Percentiles rank a stretch among this genome's conserved stretches.
phyloP scores from a whole-genome alignment of 1,140 invertebrate genomes.

The Spodoptera litura region DNA sequence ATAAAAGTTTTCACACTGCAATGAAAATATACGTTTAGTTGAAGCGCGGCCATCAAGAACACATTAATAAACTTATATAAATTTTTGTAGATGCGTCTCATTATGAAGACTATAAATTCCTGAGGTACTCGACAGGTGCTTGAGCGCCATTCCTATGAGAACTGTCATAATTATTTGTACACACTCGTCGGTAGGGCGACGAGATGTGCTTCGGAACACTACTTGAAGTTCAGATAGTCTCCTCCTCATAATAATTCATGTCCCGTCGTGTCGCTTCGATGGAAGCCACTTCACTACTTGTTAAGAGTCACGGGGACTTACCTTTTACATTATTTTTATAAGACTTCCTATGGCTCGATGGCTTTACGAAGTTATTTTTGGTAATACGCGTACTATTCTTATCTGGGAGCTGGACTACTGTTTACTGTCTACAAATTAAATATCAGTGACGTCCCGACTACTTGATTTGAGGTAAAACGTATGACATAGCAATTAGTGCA shows the following conservation, averaged over 20 bases:
- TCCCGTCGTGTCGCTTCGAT: conserved; percentile 57
- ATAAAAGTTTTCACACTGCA: conserved; percentile 35
- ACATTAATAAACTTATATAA: conserved; percentile 40
- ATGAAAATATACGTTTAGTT: conserved; percentile 16
- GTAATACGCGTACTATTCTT: background rate
- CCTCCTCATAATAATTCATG: conserved; percentile 73
- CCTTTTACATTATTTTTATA: conserved; percentile 76
- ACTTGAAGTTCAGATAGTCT: conserved; percentile 72
- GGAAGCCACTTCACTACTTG: conserved; percentile 73
- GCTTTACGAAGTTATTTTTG: conserved; percentile 28
- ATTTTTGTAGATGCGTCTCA: conserved; percentile 23
- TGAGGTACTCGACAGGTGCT: conserved; percentile 53
- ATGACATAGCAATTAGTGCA: too few relatives aligned
- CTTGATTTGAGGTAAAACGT: too few relatives aligned
- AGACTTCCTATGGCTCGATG: conserved; percentile 37
- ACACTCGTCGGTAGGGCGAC: conserved; percentile 57
- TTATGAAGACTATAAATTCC: conserved; percentile 42
- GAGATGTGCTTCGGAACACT: conserved; percentile 69
- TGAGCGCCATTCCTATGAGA: conserved; percentile 68
- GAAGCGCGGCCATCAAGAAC: conserved; percentile 27
- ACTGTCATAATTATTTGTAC: conserved; percentile 78
- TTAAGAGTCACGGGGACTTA: conserved; percentile 71
- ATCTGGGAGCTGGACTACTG: background rate
- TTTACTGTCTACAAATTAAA: background rate
- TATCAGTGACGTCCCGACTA: too few relatives aligned